Evolutionary conservation across 2,888 invertebrate genomes (phyloP).

Genomic region (Thymelicus lineola): DNA sequence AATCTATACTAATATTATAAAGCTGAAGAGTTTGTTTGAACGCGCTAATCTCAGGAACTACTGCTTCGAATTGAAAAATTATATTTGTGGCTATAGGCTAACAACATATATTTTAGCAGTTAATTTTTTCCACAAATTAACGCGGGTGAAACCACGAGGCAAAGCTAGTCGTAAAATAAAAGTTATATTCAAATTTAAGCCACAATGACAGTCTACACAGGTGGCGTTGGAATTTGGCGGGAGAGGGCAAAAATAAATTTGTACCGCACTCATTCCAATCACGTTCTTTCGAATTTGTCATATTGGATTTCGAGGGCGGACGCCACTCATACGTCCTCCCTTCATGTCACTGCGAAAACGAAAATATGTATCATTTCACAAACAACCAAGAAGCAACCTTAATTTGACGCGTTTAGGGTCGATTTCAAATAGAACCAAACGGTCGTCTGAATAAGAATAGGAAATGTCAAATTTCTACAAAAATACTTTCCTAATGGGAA

Average conservation of each 20-base stretch:
- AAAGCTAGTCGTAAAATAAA: constrained; percentile 7
- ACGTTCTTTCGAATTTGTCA: constrained; percentile 84
- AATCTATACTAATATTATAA: no score
- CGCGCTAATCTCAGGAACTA: no score
- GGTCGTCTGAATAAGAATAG: constrained; percentile 39
- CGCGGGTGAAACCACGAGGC: no score
- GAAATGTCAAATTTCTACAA: constrained; percentile 44
- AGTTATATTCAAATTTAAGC: constrained; percentile 19
- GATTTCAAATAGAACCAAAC: constrained; percentile 45
- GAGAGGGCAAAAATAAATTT: constrained; percentile 72
- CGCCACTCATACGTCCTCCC: constrained; percentile 76
- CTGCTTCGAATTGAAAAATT: no score
- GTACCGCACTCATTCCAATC: constrained; percentile 77
- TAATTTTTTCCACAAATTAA: no score
- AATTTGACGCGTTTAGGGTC: constrained; percentile 33
- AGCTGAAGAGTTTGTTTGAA: no score
- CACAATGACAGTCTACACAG: constrained; percentile 41
- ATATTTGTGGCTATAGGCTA: no score
- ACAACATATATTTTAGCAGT: no score
- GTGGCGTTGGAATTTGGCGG: constrained; percentile 47
- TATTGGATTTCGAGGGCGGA: constrained; percentile 81
- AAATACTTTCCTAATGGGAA: constrained; percentile 49
- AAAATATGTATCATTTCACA: constrained; percentile 75
- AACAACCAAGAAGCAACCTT: constrained; percentile 54
- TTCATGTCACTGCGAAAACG: constrained; percentile 80